A percentile compares a stretch with the other conserved stretches of the same genome.
Evolutionary conservation across 2,797 vertebrate genomes (phyloP).

Genomic region (Gymnodraco acuticeps): DNA sequence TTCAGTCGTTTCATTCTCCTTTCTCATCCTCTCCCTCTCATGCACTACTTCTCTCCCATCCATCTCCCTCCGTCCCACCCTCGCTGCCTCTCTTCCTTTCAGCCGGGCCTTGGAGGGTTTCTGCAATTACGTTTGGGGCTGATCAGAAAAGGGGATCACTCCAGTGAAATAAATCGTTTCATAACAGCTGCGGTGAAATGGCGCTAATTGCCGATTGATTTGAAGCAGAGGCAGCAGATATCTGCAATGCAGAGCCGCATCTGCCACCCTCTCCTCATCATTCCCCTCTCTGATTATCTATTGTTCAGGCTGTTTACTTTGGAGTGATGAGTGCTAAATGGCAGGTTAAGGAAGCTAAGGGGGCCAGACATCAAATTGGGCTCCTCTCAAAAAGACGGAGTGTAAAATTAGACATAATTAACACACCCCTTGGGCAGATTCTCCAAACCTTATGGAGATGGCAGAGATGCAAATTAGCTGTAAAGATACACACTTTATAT

Average conservation of each 20-base stretch:
- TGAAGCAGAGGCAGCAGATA: slow-evolving; percentile 83
- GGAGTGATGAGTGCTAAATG: slow-evolving; percentile 83
- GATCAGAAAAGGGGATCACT: slow-evolving; percentile 77
- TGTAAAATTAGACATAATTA: slow-evolving; percentile 84
- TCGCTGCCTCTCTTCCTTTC: slow-evolving; percentile 51
- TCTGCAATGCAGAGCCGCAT: slow-evolving; percentile 79
- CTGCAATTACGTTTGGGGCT: slow-evolving; percentile 77
- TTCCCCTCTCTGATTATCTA: slow-evolving; percentile 85
- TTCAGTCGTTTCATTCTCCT: slow-evolving; percentile 50
- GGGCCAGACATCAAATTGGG: slow-evolving; percentile 83
- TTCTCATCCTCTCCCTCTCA: slow-evolving; percentile 46
- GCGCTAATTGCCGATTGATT: slow-evolving; percentile 88
- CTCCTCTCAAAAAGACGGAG: slow-evolving; percentile 79
- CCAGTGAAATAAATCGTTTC: slow-evolving; percentile 82
- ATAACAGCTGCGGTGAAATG: slow-evolving; percentile 87
- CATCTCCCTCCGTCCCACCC: slow-evolving; percentile 39
- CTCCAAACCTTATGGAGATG: slow-evolving; percentile 70
- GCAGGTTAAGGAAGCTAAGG: slow-evolving; percentile 85
- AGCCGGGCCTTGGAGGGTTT: slow-evolving; percentile 68
- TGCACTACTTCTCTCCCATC: slow-evolving; percentile 47
- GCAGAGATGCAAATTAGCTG: slow-evolving; percentile 81
- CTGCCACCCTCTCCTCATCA: slow-evolving; percentile 75
- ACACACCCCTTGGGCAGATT: slow-evolving; percentile 75
- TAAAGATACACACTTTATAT: slow-evolving; percentile 78
- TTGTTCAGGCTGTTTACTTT: slow-evolving; percentile 87